These are phyloP conservation scores for Elysia chlorotica DNA, from an alignment of 1,140 invertebrate species.

Conservation along the genomic window DNA sequence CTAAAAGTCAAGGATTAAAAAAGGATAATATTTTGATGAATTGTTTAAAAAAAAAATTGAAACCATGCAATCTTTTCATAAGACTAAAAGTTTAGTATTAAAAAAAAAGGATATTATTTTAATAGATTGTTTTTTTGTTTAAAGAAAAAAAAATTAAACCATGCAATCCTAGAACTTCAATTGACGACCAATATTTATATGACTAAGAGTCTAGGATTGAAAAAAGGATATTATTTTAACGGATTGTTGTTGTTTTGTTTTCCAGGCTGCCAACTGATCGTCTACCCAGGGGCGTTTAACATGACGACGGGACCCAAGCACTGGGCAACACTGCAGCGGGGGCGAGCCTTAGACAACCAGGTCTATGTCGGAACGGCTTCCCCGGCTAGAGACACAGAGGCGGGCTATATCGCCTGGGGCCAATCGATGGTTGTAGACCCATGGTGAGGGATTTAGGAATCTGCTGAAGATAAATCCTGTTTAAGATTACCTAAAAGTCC, in stretches of 20 bases:
- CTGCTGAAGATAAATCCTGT: too few species aligned
- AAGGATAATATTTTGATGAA: not conserved
- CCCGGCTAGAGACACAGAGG: constrained; percentile 75
- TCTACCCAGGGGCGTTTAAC: constrained; percentile 95
- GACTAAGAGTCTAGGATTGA: not conserved
- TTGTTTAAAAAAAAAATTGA: too few species aligned
- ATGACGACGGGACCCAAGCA: constrained; percentile 93
- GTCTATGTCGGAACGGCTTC: constrained; percentile 65
- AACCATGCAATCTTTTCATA: too few species aligned
- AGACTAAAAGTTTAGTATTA: too few species aligned
- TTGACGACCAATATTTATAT: not conserved
- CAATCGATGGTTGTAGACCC: constrained; percentile 85
- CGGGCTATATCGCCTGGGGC: constrained; percentile 86
- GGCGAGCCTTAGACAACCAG: constrained; percentile 85
- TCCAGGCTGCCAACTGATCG: constrained; percentile 78
- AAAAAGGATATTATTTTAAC: not conserved
- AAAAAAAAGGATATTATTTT: too few species aligned
- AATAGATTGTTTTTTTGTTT: too few species aligned
- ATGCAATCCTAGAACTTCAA: not conserved
- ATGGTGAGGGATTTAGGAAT: too few species aligned
- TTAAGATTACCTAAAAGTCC: too few species aligned
- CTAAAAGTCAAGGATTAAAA: not conserved
- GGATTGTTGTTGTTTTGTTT: not conserved
- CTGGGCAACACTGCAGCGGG: constrained; percentile 83
- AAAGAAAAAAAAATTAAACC: not conserved